A percentile compares a stretch with the other conserved stretches of the same genome.
phyloP scores from a whole-genome alignment of 1,140 invertebrate genomes.

The Rhagoletis pomonella region DNA sequence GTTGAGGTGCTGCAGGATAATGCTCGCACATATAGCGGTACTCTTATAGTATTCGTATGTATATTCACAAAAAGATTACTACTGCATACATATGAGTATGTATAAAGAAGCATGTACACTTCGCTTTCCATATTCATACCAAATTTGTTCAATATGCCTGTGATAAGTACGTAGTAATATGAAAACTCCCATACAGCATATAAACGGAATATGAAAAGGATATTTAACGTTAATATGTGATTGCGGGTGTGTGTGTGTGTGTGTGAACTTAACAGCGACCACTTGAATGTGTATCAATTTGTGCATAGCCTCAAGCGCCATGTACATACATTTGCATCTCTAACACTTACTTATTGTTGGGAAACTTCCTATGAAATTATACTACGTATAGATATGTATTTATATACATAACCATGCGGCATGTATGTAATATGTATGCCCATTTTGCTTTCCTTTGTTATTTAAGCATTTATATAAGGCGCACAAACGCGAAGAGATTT shows the following conservation, averaged over 20 bases:
- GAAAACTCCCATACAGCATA: background rate
- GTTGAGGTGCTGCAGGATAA: background rate
- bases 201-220: background rate
- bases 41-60: too few relatives aligned
- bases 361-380: background rate
- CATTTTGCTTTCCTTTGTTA: too few relatives aligned
- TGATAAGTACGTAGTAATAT: background rate
- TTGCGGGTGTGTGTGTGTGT: too few relatives aligned
- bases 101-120: background rate
- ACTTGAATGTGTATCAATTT: slow-evolving; percentile 19
- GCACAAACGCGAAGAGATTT: too few relatives aligned
- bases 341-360: background rate
- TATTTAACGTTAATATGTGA: background rate
- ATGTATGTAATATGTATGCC: too few relatives aligned
- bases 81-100: background rate
- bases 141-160: background rate
- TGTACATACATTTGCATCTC: background rate
- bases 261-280: background rate
- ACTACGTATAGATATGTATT: too few relatives aligned
- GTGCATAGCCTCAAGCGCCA: background rate
- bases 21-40: background rate
- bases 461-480: too few relatives aligned
- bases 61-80: too few relatives aligned
- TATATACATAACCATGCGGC: too few relatives aligned
- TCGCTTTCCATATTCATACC: slow-evolving; percentile 12